Percentiles rank a stretch among this genome's conserved stretches.
Conservation (phyloP, 2,888 invertebrate species). For the Encarsia formosa region DNA sequence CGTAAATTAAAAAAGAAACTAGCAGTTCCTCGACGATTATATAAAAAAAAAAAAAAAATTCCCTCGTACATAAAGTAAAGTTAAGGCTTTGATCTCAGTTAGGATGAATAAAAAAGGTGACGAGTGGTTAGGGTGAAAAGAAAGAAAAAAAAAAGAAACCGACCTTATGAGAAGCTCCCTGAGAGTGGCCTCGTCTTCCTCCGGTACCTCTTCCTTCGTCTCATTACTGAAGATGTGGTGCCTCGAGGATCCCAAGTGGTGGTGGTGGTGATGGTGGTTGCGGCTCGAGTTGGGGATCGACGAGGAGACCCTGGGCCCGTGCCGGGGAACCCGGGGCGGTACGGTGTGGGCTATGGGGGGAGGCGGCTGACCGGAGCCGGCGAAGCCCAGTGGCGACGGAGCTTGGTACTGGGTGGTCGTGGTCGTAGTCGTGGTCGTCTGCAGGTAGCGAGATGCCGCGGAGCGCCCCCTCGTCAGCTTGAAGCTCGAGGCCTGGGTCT, state of each 20-base stretch:
- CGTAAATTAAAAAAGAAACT: too few relatives aligned
- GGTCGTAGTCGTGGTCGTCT: conserved; percentile 42
- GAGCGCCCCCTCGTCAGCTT: conserved; percentile 52
- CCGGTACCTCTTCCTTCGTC: conserved; percentile 73
- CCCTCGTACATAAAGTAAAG: too few relatives aligned
- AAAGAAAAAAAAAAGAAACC: too few relatives aligned
- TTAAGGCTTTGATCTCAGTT: background rate
- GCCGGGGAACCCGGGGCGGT: conserved; percentile 42
- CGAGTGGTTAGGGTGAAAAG: conserved; percentile 40
- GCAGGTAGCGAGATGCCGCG: conserved; percentile 48
- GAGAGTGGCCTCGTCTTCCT: conserved; percentile 85
- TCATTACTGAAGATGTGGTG: conserved; percentile 72
- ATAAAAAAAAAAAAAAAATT: too few relatives aligned
- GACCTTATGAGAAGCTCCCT: conserved; percentile 94
- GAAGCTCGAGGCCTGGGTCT: conserved; percentile 34
- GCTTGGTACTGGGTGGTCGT: conserved; percentile 35
- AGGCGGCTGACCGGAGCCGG: background rate
- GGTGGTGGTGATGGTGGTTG: conserved; percentile 47
- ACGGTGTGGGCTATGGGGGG: conserved; percentile 2
- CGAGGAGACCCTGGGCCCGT: conserved; percentile 46
- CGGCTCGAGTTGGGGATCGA: too few relatives aligned
- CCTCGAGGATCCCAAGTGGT: conserved; percentile 50
- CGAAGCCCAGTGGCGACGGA: conserved; percentile 9
- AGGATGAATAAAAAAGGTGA: background rate
- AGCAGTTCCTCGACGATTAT: too few relatives aligned